Evolutionary conservation across 1,140 invertebrate genomes (phyloP).

Genomic region (Ceratosolen solmsi): DNA sequence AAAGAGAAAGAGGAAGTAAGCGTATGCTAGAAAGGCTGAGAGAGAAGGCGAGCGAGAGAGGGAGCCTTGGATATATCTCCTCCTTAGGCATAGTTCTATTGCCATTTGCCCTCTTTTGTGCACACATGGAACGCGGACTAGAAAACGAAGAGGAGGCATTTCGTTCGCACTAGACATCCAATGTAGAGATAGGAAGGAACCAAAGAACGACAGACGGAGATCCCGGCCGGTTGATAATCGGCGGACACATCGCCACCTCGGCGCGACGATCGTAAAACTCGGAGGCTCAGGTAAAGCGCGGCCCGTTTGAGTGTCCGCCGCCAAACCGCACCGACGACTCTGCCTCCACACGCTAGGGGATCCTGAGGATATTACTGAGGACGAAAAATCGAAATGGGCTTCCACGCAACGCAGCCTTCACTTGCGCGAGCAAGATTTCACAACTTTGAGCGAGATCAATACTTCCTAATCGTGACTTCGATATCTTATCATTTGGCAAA

Average conservation of each 20-base stretch:
- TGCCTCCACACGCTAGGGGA: background rate
- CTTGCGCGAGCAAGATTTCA: background rate
- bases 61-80: too few species aligned
- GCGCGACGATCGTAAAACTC: conserved; percentile 74
- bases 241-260: conserved; percentile 73
- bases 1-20: conserved; percentile 9
- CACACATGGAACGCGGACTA: conserved; percentile 20
- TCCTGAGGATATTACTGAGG: conserved; percentile 4
- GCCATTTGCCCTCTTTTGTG: conserved; percentile 33
- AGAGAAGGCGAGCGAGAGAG: too few species aligned
- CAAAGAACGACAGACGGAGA: conserved; percentile 56
- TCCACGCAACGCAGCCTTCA: background rate
- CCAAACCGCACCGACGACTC: conserved; percentile 35
- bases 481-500: too few species aligned
- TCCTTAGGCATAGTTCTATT: conserved; percentile 31
- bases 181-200: conserved; percentile 40
- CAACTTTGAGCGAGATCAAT: too few species aligned
- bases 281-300: conserved; percentile 67
- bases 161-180: background rate
- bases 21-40: too few species aligned
- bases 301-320: conserved; percentile 66
- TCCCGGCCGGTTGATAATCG: conserved; percentile 70
- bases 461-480: too few species aligned
- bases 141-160: conserved; percentile 12
- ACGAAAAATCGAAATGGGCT: conserved; percentile 12